Percentiles rank a stretch among this genome's conserved stretches.
Conservation (phyloP, 2,797 vertebrate species). For the Coregonus sp. region DNA sequence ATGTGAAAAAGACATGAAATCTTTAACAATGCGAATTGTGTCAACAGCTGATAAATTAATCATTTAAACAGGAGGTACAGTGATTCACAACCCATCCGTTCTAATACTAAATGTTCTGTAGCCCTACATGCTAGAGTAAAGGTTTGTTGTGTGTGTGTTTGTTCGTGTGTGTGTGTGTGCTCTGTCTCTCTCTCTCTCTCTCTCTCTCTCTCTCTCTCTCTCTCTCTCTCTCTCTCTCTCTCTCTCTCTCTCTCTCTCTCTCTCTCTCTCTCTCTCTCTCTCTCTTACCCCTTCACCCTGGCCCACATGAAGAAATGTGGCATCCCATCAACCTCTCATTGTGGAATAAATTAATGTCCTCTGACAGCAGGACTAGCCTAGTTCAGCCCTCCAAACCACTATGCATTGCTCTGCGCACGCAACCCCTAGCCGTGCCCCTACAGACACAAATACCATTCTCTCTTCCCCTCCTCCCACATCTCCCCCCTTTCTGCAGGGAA, state of each 20-base stretch:
- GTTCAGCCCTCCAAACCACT: conserved; percentile 48
- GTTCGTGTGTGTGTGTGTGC: too few relatives aligned
- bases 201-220: neutral
- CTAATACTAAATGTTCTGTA: neutral
- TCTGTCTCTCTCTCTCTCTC: neutral
- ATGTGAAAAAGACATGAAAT: neutral
- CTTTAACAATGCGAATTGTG: neutral
- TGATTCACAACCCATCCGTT: too few relatives aligned
- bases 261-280: neutral
- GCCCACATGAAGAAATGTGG: conserved; percentile 58
- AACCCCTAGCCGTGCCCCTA: conserved; percentile 21
- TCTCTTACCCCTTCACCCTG: conserved; percentile 21
- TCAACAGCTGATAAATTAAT: neutral
- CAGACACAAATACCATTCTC: conserved; percentile 30
- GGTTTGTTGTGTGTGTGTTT: neutral
- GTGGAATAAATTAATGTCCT: conserved; percentile 34
- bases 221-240: conserved; percentile 9
- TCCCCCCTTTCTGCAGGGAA: neutral
- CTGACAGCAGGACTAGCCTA: conserved; percentile 42
- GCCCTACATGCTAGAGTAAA: neutral
- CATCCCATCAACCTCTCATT: conserved; percentile 53
- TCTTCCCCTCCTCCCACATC: conserved; percentile 2
- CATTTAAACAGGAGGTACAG: too few relatives aligned
- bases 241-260: neutral
- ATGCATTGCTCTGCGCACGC: conserved; percentile 44